These are phyloP conservation scores for Melanerpes formicivorus DNA, from an alignment of 2,113 vertebrate genomes.

Conservation along the genomic window DNA sequence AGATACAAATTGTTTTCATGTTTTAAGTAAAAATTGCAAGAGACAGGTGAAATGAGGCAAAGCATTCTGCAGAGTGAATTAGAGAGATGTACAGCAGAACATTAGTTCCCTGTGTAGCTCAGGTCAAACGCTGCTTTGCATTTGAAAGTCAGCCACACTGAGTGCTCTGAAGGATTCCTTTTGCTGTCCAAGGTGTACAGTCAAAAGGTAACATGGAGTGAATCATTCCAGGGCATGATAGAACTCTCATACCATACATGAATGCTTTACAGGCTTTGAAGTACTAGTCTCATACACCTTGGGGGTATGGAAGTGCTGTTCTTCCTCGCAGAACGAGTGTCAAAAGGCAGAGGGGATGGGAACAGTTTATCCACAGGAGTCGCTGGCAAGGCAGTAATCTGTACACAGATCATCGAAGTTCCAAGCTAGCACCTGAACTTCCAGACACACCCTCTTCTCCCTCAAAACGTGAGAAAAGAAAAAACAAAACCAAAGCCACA, in stretches of 20 bases:
- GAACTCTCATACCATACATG: neutral
- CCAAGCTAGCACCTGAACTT: neutral
- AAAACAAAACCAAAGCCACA: conserved; percentile 22
- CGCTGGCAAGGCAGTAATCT: neutral
- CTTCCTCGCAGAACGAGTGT: neutral
- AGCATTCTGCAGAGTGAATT: neutral
- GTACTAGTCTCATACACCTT: neutral
- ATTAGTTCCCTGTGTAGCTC: neutral
- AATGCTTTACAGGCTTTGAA: neutral
- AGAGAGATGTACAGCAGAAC: neutral
- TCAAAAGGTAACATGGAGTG: neutral
- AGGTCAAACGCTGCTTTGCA: neutral
- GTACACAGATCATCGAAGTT: neutral
- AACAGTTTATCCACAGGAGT: neutral
- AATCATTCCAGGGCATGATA: neutral
- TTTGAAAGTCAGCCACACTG: neutral
- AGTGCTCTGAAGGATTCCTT: neutral
- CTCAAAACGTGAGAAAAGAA: conserved; percentile 33
- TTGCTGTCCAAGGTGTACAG: neutral
- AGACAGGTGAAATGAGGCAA: neutral
- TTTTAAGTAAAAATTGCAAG: neutral
- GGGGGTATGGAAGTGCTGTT: neutral
- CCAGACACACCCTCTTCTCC: neutral
- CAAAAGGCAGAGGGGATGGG: neutral
- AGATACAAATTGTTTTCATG: neutral